These are phyloP conservation scores for Eurystomus gularis DNA, from an alignment of 2,113 vertebrate genomes.

Conservation along the genomic window DNA sequence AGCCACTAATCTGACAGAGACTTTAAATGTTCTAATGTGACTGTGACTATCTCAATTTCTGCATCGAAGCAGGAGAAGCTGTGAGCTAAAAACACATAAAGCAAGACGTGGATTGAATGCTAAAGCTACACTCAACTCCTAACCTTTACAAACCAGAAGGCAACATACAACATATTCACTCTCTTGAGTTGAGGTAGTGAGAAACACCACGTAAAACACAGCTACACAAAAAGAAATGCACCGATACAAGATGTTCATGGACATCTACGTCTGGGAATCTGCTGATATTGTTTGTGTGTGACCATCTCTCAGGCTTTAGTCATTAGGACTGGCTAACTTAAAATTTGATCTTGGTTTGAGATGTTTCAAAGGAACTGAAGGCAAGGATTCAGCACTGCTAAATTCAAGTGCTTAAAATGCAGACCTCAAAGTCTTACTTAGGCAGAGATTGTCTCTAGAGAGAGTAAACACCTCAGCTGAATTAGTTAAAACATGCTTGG, in stretches of 20 bases:
- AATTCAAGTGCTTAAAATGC: not conserved
- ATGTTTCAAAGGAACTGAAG: not conserved
- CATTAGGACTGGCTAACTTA: not conserved
- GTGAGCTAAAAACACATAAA: not conserved
- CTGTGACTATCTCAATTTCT: not conserved
- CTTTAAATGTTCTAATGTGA: not conserved
- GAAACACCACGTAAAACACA: not conserved
- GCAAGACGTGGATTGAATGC: not conserved
- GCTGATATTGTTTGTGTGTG: too few species aligned
- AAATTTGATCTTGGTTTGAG: not conserved
- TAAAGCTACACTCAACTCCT: not conserved
- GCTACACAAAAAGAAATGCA: not conserved
- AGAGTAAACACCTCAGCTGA: not conserved
- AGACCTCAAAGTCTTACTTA: not conserved
- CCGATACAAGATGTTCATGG: fast-evolving
- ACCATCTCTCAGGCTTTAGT: not conserved
- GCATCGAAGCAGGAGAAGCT: not conserved
- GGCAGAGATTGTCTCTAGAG: not conserved
- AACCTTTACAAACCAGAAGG: not conserved
- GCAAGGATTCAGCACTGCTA: fast-evolving
- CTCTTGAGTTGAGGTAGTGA: not conserved
- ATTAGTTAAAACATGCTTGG: not conserved
- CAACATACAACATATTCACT: not conserved
- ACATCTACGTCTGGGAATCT: not conserved
- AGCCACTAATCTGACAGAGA: not conserved